Percentiles rank a stretch among this genome's conserved stretches.
These are phyloP conservation scores for Corvus moneduloides DNA, from an alignment of 2,113 vertebrate genomes.

Conservation along the genomic window DNA sequence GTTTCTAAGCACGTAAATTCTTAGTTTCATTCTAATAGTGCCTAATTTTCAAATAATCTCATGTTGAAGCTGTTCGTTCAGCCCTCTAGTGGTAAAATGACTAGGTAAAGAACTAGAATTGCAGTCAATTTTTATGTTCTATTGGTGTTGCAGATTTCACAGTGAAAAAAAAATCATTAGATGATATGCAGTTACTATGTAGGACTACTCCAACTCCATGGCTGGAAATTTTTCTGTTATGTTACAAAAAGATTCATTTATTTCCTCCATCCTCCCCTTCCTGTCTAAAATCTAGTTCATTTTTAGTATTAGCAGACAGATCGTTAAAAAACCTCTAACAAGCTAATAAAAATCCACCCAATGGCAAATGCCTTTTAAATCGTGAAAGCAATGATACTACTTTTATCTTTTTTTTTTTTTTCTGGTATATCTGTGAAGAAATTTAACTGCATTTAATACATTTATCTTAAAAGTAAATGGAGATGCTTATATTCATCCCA, in stretches of 20 bases:
- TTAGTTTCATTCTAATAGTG: too few species aligned
- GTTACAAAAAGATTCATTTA: neutral
- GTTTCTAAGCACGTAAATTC: neutral
- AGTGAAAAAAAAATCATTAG: accelerated
- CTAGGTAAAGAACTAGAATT: neutral
- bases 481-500: neutral
- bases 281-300: neutral
- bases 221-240: neutral
- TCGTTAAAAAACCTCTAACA: neutral
- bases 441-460: neutral
- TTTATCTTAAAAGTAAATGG: neutral
- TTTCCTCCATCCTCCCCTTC: neutral
- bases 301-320: neutral
- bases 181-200: neutral
- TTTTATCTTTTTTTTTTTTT: neutral
- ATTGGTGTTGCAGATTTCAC: accelerated
- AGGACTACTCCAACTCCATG: neutral
- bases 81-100: neutral
- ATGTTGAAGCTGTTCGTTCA: neutral
- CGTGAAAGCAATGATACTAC: accelerated
- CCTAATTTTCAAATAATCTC: too few species aligned
- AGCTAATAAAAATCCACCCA: neutral
- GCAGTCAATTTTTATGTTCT: neutral
- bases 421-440: neutral
- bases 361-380: neutral